Evolutionary conservation across 1,140 invertebrate genomes (phyloP), one percentile per base, ranked within the genome.

Genomic region (Trichonephila clavata): DNA sequence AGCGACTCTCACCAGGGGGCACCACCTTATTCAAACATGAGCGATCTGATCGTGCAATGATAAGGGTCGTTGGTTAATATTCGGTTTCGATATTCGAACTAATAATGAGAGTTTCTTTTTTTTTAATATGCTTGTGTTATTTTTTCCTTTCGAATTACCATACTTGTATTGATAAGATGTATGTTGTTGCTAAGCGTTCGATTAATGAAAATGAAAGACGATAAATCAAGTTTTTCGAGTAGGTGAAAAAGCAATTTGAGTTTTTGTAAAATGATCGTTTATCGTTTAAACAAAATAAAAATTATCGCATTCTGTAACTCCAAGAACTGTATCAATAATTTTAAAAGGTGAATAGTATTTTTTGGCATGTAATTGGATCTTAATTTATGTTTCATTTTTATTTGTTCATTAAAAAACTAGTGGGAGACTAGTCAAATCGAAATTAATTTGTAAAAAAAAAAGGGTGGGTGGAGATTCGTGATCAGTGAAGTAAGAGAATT

Each of bases 51-150:
- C 71, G 71, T 32, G 16, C 14, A 39, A 24, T 14, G 32, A 39
- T 77, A 77, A 77, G 6, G 27, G 18, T 18, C 27, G 71, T 32
- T 77, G 71, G 27, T 39, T 77, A 77, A 18, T 77, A 77, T 77
- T 77, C 71, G 71, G 71, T 77, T 77, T 77, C 71, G 71, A 77
- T 77, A 77, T 77, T 77, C 71, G 32, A 68, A 20, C 61, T 63
- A 16, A 5, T 63, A 20, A 63, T 32, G 27, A 18, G 16, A 16
- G 27, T 10, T 77, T 39, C 32, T 18, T 32, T 77, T 77, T 77
- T 77, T 39, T 77, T 32, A 16, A 39, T 39, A 32, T 18, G 8
- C 16, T 32, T 77, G 13, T 77, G 32, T 3, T 32, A 1, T 32
- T 71, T 77, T 18, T 77, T 39, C 27, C 10, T 50, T 77, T 39